Evolutionary conservation across 2,888 invertebrate genomes (phyloP), one percentile per base, ranked within the genome.

Genomic region (Theretra japonica): DNA sequence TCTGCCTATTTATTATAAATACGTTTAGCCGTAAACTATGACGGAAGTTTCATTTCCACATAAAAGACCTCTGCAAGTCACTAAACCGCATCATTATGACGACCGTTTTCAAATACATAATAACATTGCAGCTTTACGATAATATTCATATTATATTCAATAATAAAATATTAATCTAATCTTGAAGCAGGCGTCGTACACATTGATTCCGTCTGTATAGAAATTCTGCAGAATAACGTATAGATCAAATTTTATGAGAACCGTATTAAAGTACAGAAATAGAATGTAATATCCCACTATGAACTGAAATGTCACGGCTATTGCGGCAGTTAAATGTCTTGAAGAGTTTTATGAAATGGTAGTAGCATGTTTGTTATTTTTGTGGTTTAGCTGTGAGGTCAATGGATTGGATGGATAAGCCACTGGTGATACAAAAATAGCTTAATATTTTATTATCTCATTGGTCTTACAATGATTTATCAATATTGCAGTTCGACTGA

Each of bases 261-360:
- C 41, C 11, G 62, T 41, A 62, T 33, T 33, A 33, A 53, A 53
- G n/a, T 19, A 33, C 60, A 33, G 25, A 60, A 60, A 60, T 33
- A 33, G 60, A 60, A 28, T 59, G 28, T 59, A 33, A 60, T 60
- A 60, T 60, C 30, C 33, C 21, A 33, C 17, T 25, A 28, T 30
- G 60, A 60, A 33, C 60, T 28, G 19, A 60, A 41, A 62, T 62
- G 41, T 62, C 73, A 76, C 73, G 76, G 41, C 21, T 41, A 62
- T 62, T 11, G 33, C 30, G 11, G n/a, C 17, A 60, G 33, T 33
- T 62, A 62, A 60, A 62, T 41, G n/a, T 21, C 3, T 21, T 11
- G 33, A 62, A 21, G n/a, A 58, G 23, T 23, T 58, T 58, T 58
- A 25, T 25, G 15, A 23, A 58, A 58, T 15, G 11, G 15, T 58